Conservation (phyloP, 2,888 invertebrate species). For the Ichneumoninae sp. region DNA sequence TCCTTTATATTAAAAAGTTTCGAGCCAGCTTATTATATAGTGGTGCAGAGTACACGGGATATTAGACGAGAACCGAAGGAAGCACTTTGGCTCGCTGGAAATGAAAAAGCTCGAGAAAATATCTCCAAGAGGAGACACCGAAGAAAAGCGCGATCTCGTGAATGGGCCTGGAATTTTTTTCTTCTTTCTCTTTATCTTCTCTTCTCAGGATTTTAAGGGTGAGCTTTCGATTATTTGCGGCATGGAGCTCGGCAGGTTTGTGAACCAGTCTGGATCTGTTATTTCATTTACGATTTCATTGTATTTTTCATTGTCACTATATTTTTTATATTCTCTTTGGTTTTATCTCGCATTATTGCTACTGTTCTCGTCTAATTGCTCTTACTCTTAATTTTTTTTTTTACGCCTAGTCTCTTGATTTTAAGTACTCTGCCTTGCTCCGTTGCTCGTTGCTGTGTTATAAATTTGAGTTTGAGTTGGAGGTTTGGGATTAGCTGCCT, state of each 20-base stretch:
- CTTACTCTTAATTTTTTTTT: not conserved
- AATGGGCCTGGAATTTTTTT: not conserved
- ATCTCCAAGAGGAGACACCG: not conserved
- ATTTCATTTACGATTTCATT: too few relatives aligned
- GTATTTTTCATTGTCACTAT: too few relatives aligned
- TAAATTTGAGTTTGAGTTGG: not conserved
- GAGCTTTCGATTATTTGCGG: not conserved
- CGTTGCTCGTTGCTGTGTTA: too few relatives aligned
- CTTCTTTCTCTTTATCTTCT: not conserved
- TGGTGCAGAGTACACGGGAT: not conserved
- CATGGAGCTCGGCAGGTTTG: not conserved
- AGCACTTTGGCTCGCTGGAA: not conserved
- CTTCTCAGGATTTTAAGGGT: not conserved
- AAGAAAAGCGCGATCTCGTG: not conserved
- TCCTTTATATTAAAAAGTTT: conserved; percentile 63
- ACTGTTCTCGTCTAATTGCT: not conserved
- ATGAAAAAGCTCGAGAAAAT: conserved; percentile 38
- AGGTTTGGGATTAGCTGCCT: not conserved
- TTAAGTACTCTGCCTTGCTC: too few relatives aligned
- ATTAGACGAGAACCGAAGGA: not conserved
- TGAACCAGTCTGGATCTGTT: too few relatives aligned
- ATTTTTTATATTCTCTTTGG: too few relatives aligned
- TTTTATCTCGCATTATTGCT: too few relatives aligned
- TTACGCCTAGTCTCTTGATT: too few relatives aligned
- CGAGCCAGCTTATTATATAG: not conserved